Evolutionary conservation across 2,888 invertebrate genomes (phyloP), one percentile per base, ranked within the genome.

Genomic region (Mythimna lalbum): DNA sequence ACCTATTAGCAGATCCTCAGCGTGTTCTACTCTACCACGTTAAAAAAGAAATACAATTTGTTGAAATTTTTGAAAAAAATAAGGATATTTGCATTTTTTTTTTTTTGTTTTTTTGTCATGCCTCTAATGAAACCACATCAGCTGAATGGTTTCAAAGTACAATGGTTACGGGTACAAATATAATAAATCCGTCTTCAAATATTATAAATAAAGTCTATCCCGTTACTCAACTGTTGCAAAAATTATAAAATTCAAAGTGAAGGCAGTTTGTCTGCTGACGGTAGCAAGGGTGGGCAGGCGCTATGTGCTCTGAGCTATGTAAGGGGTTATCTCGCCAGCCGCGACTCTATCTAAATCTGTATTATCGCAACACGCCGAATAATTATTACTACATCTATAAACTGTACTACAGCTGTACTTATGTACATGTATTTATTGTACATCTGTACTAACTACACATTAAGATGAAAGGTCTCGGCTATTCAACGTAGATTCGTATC

Each of bases 271-370:
- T 78, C 83, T 55, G 91, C 90, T 60, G 75, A 81, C 93, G 68
- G 78, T 95, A 92, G 91, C 0, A 1, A 73, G 93, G 94, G 93
- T 86, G 91, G 93, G 90, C 82, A 87, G 90, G 93, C 93, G 92
- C 92, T 95, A 95, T 95, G 93, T 95, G 93, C 93, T 93, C 87
- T 92, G 91, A 95, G 94, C 95, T 95, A 95, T 95, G 94, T 95
- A 95, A 93, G 94, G 94, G 95, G 95, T 95, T 96, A 96, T 96
- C 95, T 95, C 88, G 86, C 89, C 90, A 89, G 92, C 88, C 90
- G 90, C 86, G 87, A 91, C 92, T 90, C 93, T 95, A 96, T 96
- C 95, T 95, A 93, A 94, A 96, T 96, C 95, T 95, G 94, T 95
- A 93, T 93, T 94, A 96, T 96, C 95, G 93, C 93, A 91, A 93